Percentiles rank a stretch among this genome's conserved stretches.
Evolutionary conservation across 2,888 invertebrate species (phyloP).

Genomic region (Microctonus aethiopoides): DNA sequence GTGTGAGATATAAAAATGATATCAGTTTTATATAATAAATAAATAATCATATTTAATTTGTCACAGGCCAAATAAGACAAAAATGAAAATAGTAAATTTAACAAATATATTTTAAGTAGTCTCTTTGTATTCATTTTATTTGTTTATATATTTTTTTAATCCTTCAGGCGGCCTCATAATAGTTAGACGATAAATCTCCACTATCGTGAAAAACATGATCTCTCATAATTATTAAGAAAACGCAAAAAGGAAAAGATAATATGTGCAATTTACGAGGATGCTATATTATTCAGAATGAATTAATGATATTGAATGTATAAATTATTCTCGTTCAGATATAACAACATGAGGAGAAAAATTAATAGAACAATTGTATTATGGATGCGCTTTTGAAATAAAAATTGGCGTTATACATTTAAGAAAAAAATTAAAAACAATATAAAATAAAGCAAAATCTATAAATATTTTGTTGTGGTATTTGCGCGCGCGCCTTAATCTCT

Average conservation of each 20-base stretch:
- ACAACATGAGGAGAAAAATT: slow-evolving; percentile 34
- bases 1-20: slow-evolving; percentile 14
- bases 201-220: neutral
- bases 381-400: neutral
- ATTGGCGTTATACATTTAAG: neutral
- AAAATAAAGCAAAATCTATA: neutral
- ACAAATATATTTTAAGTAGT: neutral
- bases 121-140: neutral
- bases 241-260: neutral
- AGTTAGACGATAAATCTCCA: neutral
- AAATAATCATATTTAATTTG: neutral
- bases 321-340: slow-evolving; percentile 39
- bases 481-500: neutral
- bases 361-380: neutral
- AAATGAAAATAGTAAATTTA: neutral
- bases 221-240: neutral
- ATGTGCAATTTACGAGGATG: neutral
- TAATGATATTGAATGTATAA: slow-evolving; percentile 47
- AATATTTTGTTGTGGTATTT: neutral
- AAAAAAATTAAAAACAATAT: neutral
- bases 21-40: slow-evolving; percentile 52
- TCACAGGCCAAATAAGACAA: neutral
- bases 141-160: neutral
- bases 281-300: slow-evolving; percentile 16
- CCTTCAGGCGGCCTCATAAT: slow-evolving; percentile 9